phyloP scores from a whole-genome alignment of 2,113 vertebrate species.

The Lophotis ruficrista region DNA sequence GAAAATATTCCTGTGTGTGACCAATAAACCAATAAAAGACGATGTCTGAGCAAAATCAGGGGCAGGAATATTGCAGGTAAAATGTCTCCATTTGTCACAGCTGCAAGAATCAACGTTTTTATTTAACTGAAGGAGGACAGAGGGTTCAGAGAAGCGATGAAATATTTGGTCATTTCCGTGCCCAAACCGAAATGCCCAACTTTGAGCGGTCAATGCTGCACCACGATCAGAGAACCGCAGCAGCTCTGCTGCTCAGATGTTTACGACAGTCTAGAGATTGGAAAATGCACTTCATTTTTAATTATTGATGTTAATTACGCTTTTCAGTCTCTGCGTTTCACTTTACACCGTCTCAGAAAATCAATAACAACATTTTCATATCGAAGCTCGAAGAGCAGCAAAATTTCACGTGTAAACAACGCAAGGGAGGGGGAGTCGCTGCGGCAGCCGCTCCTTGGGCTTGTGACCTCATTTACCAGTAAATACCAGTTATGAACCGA shows the following conservation, averaged over 20 bases:
- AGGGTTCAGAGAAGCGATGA: not conserved
- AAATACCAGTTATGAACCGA: rapidly evolving
- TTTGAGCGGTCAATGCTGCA: rapidly evolving
- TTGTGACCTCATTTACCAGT: not conserved
- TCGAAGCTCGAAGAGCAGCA: not conserved
- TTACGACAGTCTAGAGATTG: not conserved
- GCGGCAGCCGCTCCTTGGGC: rapidly evolving
- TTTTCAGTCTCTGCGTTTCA: not conserved
- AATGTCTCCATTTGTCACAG: not conserved
- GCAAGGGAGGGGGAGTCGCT: not conserved
- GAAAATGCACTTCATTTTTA: not conserved
- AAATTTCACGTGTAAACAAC: not conserved
- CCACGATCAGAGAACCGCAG: rapidly evolving
- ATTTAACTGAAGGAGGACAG: rapidly evolving
- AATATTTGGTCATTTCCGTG: rapidly evolving
- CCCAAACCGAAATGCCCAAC: rapidly evolving
- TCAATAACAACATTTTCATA: not conserved
- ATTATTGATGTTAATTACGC: conserved; percentile 1
- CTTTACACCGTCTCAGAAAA: not conserved
- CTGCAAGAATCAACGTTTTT: rapidly evolving
- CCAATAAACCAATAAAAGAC: not conserved
- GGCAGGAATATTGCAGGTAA: not conserved
- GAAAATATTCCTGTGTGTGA: not conserved
- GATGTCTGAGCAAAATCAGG: not conserved
- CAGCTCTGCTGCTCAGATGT: not conserved